Conservation (phyloP, 2,888 invertebrate genomes). For the Dione juno region DNA sequence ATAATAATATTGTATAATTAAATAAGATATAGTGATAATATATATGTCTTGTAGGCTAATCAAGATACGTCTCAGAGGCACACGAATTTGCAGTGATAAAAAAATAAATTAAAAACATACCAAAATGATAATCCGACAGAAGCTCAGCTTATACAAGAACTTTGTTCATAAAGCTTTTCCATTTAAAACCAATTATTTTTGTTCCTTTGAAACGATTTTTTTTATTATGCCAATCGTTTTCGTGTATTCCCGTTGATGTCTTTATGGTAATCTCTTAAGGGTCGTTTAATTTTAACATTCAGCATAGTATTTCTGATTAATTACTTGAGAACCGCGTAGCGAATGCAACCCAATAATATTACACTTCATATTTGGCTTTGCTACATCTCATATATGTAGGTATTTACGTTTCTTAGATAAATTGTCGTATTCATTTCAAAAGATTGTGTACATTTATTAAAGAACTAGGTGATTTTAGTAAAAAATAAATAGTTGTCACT, state of each 20-base stretch:
- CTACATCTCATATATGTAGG: not conserved
- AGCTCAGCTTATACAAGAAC: constrained; percentile 33
- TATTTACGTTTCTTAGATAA: not conserved
- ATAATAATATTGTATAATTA: not conserved
- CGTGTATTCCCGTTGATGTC: constrained; percentile 26
- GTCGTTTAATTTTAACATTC: constrained; percentile 31
- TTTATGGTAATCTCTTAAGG: constrained; percentile 35
- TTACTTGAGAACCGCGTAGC: constrained; percentile 10
- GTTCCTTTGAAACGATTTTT: constrained; percentile 31
- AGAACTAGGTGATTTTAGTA: too few relatives aligned
- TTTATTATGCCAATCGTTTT: constrained; percentile 34
- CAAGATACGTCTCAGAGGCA: not conserved
- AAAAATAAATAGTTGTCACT: not conserved
- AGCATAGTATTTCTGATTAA: constrained; percentile 13
- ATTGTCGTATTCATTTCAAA: not conserved
- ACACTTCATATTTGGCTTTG: constrained; percentile 19
- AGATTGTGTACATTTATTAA: too few relatives aligned
- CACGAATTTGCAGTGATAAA: constrained; percentile 18
- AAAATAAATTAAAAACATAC: constrained; percentile 15
- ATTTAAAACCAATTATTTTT: constrained; percentile 37
- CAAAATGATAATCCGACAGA: constrained; percentile 21
- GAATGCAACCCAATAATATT: constrained; percentile 10
- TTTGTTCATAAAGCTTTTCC: constrained; percentile 40
- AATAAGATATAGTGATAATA: not conserved
- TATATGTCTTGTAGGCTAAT: not conserved